Base-by-base conservation (phyloP, 2,888 invertebrate species). In the Neoaliturus tenellus region DNA sequence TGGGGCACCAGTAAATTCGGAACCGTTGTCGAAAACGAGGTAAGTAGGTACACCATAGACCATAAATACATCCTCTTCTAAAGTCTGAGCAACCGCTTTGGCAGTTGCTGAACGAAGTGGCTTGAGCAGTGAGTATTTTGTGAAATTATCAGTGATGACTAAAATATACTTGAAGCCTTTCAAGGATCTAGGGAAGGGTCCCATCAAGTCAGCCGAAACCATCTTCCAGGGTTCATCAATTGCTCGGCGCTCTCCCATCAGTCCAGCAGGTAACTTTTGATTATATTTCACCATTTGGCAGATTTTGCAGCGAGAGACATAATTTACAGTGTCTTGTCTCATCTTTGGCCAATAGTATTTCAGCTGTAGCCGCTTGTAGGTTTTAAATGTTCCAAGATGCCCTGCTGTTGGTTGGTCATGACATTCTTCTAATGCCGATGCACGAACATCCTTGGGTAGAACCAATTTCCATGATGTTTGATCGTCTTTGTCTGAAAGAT, bases 121-220 rank as follows among this genome's bases (percentile, higher is more conserved):
- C 73, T 86, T 87, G 2, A 86, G 82, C 23, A 87, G 69, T 4
- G 84, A 71, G 80, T 85, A 88, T 80, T 88, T 88, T 12, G 44
- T 71, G 62, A 85, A 86, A n/a, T 87, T 86, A 39, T 89, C 86
- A 2, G 85, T 85, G 44, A 89, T 87, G 71, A 89, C 88, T 1
- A 89, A n/a, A n/a, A n/a, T n/a, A n/a, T n/a, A n/a, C n/a, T n/a
- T n/a, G n/a, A n/a, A n/a, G n/a, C n/a, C n/a, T n/a, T n/a, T n/a
- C n/a, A n/a, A n/a, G n/a, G n/a, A n/a, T n/a, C n/a, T n/a, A n/a
- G n/a, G n/a, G n/a, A n/a, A n/a, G n/a, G n/a, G n/a, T n/a, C n/a
- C n/a, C n/a, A n/a, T n/a, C n/a, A n/a, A n/a, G n/a, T n/a, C n/a
- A n/a, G n/a, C n/a, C n/a, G n/a, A n/a, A n/a, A n/a, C n/a, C n/a